Evolutionary conservation across 2,797 vertebrate genomes (phyloP).

Genomic region (Hydrolagus colliei): DNA sequence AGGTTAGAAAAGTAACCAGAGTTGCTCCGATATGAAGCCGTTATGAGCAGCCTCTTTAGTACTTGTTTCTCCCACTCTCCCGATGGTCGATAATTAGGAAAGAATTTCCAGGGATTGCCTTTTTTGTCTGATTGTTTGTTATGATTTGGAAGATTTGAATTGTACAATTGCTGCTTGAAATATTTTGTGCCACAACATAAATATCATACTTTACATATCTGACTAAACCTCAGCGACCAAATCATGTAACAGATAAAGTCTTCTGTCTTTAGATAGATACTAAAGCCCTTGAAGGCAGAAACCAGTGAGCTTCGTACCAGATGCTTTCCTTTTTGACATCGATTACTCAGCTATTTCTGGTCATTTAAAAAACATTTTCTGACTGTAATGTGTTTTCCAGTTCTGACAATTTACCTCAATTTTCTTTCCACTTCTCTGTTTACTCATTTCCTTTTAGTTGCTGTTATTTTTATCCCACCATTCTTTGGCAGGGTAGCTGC

Average conservation of each 20-base stretch:
- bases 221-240: background rate
- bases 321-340: background rate
- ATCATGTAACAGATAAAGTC: background rate
- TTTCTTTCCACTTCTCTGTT: conserved; percentile 14
- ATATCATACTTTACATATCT: background rate
- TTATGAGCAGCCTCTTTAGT: background rate
- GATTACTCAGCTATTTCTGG: background rate
- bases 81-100: too few species aligned
- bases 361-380: too few species aligned
- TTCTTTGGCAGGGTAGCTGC: background rate
- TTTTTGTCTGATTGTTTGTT: background rate
- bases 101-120: background rate
- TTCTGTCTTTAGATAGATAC: background rate
- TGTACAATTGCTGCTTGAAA: background rate
- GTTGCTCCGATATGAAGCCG: background rate
- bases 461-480: conserved; percentile 2
- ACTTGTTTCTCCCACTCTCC: background rate
- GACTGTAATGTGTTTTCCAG: background rate
- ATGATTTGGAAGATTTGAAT: background rate
- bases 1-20: too few species aligned
- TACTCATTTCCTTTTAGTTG: conserved; percentile 4
- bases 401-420: background rate
- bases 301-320: background rate
- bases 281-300: background rate
- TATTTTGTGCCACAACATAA: background rate